phyloP scores from a whole-genome alignment of 2,113 vertebrate genomes.

The Sander vitreus region DNA sequence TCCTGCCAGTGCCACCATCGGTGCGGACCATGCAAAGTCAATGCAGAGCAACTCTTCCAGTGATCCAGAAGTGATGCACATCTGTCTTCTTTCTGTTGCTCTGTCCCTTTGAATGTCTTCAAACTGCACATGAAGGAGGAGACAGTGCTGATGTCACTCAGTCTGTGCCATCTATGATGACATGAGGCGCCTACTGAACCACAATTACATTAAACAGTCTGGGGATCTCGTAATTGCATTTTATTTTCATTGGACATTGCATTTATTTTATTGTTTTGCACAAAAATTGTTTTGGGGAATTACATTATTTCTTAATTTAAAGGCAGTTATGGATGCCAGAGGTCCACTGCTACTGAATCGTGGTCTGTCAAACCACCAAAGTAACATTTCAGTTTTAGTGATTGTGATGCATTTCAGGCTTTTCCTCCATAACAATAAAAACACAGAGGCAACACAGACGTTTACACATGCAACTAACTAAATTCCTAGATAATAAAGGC shows the following conservation, averaged over 20 bases:
- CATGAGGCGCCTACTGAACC: conserved; percentile 33
- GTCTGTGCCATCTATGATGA: conserved; percentile 3
- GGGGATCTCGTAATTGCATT: conserved; percentile 13
- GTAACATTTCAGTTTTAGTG: neutral
- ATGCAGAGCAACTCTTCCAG: neutral
- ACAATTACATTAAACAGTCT: conserved; percentile 34
- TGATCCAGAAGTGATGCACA: neutral
- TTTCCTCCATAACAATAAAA: neutral
- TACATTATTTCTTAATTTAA: conserved; percentile 8
- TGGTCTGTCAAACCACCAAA: conserved; percentile 10
- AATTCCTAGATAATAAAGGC: neutral
- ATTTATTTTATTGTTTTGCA: conserved; percentile 14
- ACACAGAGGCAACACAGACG: neutral
- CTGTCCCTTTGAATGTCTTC: neutral
- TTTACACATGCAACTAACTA: too few relatives aligned
- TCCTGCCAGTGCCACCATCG: neutral
- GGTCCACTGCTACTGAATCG: neutral
- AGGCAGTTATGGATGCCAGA: conserved; percentile 14
- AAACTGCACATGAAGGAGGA: neutral
- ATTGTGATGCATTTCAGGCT: neutral
- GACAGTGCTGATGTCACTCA: neutral
- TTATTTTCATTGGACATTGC: conserved; percentile 6
- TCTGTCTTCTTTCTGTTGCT: neutral
- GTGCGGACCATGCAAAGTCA: neutral
- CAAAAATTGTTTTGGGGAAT: neutral